Base-by-base conservation (phyloP, 2,797 vertebrate species). In the Todus mexicanus region DNA sequence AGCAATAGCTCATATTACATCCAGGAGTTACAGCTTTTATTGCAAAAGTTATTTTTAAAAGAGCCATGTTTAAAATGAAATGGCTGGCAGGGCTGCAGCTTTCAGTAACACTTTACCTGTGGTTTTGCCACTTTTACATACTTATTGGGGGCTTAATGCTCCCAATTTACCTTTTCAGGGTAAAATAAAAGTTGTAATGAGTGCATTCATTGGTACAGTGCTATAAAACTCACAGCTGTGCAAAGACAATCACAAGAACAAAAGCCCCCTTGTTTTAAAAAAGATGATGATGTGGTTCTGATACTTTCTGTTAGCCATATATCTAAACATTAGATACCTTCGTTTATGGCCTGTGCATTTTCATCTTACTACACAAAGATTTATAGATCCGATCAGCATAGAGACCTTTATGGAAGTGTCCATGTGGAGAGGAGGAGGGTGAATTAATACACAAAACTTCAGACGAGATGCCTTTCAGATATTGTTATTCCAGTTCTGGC, bases 201-300 rank as follows among this genome's bases (percentile, higher is more conserved):
- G 89, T 77, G 90, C 71, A 88, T 84, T 95, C 89, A 96, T 27
- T 79, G 83, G 89, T 85, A 93, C 11, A 11, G 74, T 11, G 66
- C 78, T 87, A 94, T 96, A 96, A 96, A 96, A 96, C 88, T 91
- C 90, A 79, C 96, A 96, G 95, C 94, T 97, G 95, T 91, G 90
- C 82, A 90, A 85, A 96, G 95, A 96, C 90, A 96, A 96, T 95
- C 86, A 92, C 81, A 63, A 71, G 91, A 93, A 96, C 94, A 96
- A 96, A 96, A 93, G 84, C 45, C 51, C 90, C 78, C 84, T 94
- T 94, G 92, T 94, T 94, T 81, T 76, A 60, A 82, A 86, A 72
- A 87, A 81, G 72, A 90, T 93, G 91, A 95, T 93, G 94, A 95
- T 86, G 93, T 95, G 91, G 74, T 87, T 89, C 91, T 92, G 93